These are phyloP conservation scores for Carlito syrichta DNA, from an alignment of 2,113 vertebrate genomes.

Conservation along the genomic window DNA sequence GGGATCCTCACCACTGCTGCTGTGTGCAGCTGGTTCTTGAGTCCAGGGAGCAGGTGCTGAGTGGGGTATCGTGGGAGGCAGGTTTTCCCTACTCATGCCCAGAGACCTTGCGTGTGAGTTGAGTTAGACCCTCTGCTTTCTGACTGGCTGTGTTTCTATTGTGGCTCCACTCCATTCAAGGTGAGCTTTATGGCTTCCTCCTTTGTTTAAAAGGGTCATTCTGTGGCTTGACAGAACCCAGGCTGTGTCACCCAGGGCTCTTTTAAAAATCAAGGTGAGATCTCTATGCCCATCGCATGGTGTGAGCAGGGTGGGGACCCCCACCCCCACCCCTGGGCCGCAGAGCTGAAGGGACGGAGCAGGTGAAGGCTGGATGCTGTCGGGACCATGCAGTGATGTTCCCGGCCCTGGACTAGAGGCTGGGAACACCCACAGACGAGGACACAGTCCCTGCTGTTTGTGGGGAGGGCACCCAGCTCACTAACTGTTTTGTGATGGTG, in stretches of 20 bases:
- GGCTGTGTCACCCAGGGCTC: neutral
- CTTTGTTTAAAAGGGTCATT: neutral
- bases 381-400: neutral
- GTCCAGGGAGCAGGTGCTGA: neutral
- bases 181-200: neutral
- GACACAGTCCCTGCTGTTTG: accelerated
- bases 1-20: neutral
- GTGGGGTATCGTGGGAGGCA: neutral
- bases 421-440: accelerated
- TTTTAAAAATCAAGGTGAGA: neutral
- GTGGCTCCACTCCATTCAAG: neutral
- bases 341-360: neutral
- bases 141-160: neutral
- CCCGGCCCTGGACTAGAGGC: neutral
- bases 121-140: neutral
- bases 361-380: neutral
- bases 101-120: neutral
- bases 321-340: accelerated
- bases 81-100: neutral
- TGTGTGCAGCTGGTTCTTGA: neutral
- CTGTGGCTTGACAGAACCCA: neutral
- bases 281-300: neutral
- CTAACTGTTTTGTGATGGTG: neutral
- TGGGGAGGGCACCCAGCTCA: neutral
- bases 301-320: neutral